Conservation (phyloP, 2,113 vertebrate genomes). For the Pipa parva region DNA sequence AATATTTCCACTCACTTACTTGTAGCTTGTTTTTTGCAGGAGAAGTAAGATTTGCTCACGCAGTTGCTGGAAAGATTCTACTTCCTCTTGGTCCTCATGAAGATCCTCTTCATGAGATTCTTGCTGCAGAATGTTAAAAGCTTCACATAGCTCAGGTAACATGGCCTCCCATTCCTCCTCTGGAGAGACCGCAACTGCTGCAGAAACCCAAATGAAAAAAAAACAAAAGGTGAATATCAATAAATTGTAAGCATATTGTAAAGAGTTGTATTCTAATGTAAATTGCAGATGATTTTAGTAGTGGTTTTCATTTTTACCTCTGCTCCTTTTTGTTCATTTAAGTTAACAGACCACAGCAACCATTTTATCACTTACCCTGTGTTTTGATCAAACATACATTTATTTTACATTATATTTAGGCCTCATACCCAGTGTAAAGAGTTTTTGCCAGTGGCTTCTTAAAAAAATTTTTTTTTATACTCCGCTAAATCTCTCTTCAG, state of each 20-base stretch:
- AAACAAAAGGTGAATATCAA: not conserved
- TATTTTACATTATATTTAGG: too few species aligned
- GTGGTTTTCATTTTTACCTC: too few species aligned
- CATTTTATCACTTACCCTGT: too few species aligned
- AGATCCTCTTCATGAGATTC: conserved; percentile 47
- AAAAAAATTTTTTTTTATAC: too few species aligned
- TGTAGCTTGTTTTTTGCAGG: conserved; percentile 84
- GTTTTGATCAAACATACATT: too few species aligned
- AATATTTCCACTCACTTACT: conserved; percentile 56
- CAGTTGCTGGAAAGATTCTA: conserved; percentile 59
- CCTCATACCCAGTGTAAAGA: too few species aligned
- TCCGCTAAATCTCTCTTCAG: too few species aligned
- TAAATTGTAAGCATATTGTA: not conserved
- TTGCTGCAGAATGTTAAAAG: conserved; percentile 62
- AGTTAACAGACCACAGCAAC: too few species aligned
- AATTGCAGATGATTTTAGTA: too few species aligned
- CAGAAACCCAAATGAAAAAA: not conserved
- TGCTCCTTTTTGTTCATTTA: too few species aligned
- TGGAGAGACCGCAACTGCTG: conserved; percentile 55
- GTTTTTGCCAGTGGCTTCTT: too few species aligned
- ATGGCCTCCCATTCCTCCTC: conserved; percentile 89
- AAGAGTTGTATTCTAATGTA: not conserved
- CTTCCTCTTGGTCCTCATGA: conserved; percentile 47
- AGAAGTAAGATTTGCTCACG: conserved; percentile 65
- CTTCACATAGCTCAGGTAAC: conserved; percentile 80